Evolutionary conservation across 2,797 vertebrate genomes (phyloP).

Genomic region (Cuniculus paca): DNA sequence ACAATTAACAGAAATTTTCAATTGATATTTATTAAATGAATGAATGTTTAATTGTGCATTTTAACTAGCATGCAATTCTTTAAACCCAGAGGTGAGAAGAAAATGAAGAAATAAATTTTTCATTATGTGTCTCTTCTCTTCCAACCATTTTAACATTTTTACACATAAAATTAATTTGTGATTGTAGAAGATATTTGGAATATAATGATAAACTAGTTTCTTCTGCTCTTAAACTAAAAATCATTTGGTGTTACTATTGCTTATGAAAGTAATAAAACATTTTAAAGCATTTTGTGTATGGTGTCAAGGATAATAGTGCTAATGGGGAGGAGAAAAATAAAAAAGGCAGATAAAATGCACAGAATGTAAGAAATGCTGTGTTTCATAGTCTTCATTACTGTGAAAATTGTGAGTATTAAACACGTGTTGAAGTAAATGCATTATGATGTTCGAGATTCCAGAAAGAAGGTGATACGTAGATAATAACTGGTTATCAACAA

Average conservation of each 20-base stretch:
- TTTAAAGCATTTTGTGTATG: neutral
- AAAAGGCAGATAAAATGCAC: neutral
- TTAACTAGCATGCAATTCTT: neutral
- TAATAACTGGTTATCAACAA: neutral
- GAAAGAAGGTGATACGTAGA: neutral
- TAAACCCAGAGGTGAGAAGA: neutral
- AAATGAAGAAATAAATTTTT: neutral
- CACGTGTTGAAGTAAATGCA: neutral
- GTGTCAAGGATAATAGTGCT: neutral
- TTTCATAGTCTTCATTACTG: neutral
- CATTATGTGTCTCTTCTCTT: neutral
- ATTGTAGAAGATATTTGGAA: neutral
- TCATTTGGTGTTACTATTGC: neutral
- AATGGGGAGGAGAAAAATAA: neutral
- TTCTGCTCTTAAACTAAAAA: neutral
- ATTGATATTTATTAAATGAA: neutral
- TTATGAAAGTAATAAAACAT: neutral
- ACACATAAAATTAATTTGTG: constrained; percentile 19
- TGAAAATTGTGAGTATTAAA: neutral
- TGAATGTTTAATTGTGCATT: neutral
- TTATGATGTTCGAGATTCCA: neutral
- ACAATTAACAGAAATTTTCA: neutral
- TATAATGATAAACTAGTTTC: neutral
- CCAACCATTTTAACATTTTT: neutral
- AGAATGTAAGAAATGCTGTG: neutral